Conservation (phyloP, 2,113 vertebrate genomes). For the Stegastes partitus region DNA sequence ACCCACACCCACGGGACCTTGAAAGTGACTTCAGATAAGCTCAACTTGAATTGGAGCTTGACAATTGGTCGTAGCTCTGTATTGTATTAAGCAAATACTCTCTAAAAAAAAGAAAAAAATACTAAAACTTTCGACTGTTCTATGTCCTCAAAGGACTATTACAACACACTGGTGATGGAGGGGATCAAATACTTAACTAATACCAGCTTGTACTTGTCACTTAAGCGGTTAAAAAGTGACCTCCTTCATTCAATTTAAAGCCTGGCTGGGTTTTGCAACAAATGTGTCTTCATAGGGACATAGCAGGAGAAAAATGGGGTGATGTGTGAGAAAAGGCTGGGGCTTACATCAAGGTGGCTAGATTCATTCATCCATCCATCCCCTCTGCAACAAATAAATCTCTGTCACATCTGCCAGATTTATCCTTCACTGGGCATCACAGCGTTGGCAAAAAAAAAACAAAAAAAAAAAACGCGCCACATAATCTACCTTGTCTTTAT, state of each 20-base stretch:
- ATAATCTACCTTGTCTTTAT: slow-evolving; percentile 52
- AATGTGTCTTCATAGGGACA: slow-evolving; percentile 49
- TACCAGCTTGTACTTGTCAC: slow-evolving; percentile 51
- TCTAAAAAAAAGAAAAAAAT: background rate
- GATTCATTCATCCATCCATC: slow-evolving; percentile 53
- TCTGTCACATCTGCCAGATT: slow-evolving; percentile 75
- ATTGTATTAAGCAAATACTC: background rate
- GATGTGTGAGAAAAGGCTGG: slow-evolving; percentile 42
- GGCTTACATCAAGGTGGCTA: slow-evolving; percentile 57
- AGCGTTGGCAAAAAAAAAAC: slow-evolving; percentile 46
- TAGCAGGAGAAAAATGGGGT: slow-evolving; percentile 25
- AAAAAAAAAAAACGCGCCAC: background rate
- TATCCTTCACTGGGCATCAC: slow-evolving; percentile 63
- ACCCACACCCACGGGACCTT: background rate
- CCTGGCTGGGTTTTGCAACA: slow-evolving; percentile 59
- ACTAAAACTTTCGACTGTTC: too few relatives aligned
- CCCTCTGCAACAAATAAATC: slow-evolving; percentile 54
- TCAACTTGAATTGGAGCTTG: background rate
- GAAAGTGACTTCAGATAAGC: background rate
- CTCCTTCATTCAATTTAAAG: slow-evolving; percentile 70
- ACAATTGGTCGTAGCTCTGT: too few relatives aligned
- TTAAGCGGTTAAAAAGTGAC: slow-evolving; percentile 65
- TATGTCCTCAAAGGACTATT: slow-evolving; percentile 8
- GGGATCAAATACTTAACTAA: slow-evolving; percentile 30
- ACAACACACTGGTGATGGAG: background rate